Base-by-base conservation (phyloP, 2,888 invertebrate genomes). In the Byasa hedistus region DNA sequence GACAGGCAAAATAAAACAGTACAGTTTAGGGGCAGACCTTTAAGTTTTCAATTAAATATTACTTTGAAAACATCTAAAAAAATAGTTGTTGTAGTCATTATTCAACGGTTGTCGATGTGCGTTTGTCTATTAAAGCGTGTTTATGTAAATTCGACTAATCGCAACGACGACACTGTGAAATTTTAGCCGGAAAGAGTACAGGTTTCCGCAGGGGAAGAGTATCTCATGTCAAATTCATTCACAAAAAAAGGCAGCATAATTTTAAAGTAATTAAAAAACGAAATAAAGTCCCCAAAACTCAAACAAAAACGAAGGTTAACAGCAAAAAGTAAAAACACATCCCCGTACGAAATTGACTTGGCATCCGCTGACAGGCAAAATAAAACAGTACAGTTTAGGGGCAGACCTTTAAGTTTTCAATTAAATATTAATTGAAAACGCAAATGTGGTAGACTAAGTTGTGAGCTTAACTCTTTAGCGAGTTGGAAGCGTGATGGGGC, bases 401-500 rank as follows among this genome's bases (percentile, higher is more conserved):
- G 39, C 55, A 56, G 55, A 56, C 57, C n/a, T 48, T 56, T 57
- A 55, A 65, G 58, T 58, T 51, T 57, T 64, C 36, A 64, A 57
- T 64, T 64, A 57, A 58, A 57, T 54, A 36, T 58, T 64, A 54
- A 64, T 64, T 64, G 36, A 36, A 58, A 58, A 57, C 27, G 60
- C 55, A 36, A 61, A 57, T n/a, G 10, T 24, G 5, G 48, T n/a
- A n/a, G 48, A 48, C 17, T 48, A n/a, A 48, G 48, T 19, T 19
- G 48, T 48, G 48, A 55, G 7, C 10, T 23, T 23, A 44, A 58
- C 58, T 44, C 22, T 39, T 39, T 22, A 23, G 55, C 51, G n/a
- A 61, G 21, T 21, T 55, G 48, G 59, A 39, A 71, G 70, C 68
- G 69, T 64, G 54, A 69, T 69, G 70, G 64, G 65, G 71, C 69